phyloP scores from a whole-genome alignment of 2,888 invertebrate genomes.

The Campopleginae sp. region DNA sequence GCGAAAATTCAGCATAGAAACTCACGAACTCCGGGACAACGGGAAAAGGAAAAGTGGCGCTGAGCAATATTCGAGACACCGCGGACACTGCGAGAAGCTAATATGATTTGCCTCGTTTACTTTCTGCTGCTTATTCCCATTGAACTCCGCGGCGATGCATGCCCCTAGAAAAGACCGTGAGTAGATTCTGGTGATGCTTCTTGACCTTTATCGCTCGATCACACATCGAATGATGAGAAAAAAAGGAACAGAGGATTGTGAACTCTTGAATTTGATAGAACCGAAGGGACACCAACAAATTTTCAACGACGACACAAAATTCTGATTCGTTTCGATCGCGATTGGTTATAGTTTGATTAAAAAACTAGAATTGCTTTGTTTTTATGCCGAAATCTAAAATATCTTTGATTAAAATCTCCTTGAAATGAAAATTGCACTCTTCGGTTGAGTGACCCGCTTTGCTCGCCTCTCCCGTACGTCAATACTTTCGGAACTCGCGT shows the following conservation, averaged over 20 bases:
- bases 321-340: no score
- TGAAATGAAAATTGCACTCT: background rate
- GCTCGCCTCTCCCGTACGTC: background rate
- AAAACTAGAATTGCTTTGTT: no score
- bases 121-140: constrained; percentile 3
- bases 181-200: constrained; percentile 55
- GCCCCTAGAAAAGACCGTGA: background rate
- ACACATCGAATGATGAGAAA: constrained; percentile 19
- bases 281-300: no score
- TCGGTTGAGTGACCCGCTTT: background rate
- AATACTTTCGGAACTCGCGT: background rate
- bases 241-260: constrained; percentile 23
- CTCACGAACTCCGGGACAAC: background rate
- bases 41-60: constrained; percentile 41
- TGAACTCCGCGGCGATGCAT: background rate
- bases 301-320: no score
- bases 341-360: no score
- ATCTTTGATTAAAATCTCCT: no score
- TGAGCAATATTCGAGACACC: constrained; percentile 16
- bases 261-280: background rate
- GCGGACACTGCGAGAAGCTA: constrained; percentile 23
- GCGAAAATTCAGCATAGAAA: background rate
- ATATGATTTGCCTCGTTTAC: constrained; percentile 29
- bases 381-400: no score
- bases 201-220: constrained; percentile 59